A percentile compares a stretch with the other conserved stretches of the same genome.
Evolutionary conservation across 2,797 vertebrate species (phyloP).

Genomic region (Pseudomugil gertrudae): DNA sequence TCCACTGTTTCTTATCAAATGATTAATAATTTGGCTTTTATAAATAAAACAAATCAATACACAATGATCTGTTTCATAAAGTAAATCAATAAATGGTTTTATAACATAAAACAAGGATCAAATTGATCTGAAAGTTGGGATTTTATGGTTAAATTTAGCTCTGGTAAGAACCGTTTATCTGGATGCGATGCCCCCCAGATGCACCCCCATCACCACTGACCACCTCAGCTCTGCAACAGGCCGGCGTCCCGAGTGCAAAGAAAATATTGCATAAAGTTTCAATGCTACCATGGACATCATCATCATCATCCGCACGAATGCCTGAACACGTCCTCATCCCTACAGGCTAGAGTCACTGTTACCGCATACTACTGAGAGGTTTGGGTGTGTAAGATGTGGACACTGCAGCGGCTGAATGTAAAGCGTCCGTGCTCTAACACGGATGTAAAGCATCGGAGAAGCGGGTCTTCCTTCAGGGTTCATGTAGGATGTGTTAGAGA

Average conservation of each 20-base stretch:
- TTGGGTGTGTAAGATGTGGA: conserved; percentile 32
- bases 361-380: conserved; percentile 39
- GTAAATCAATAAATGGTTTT: neutral
- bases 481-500: neutral
- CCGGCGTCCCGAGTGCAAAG: conserved; percentile 70
- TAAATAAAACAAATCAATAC: neutral
- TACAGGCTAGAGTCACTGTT: conserved; percentile 9
- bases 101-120: neutral
- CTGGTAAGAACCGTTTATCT: neutral
- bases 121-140: no score
- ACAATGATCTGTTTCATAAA: neutral
- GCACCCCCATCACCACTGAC: conserved; percentile 61
- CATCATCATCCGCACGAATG: conserved; percentile 27
- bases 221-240: conserved; percentile 55
- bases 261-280: conserved; percentile 75
- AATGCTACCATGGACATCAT: conserved; percentile 43
- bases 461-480: no score
- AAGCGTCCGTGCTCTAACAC: neutral
- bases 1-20: neutral
- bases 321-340: conserved; percentile 29
- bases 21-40: neutral
- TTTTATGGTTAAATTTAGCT: no score
- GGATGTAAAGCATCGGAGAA: no score
- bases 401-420: neutral
- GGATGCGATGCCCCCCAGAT: neutral